Evolutionary conservation across 1,140 invertebrate genomes (phyloP), one percentile per base, ranked within the genome.

Genomic region (Aphidius ervi): DNA sequence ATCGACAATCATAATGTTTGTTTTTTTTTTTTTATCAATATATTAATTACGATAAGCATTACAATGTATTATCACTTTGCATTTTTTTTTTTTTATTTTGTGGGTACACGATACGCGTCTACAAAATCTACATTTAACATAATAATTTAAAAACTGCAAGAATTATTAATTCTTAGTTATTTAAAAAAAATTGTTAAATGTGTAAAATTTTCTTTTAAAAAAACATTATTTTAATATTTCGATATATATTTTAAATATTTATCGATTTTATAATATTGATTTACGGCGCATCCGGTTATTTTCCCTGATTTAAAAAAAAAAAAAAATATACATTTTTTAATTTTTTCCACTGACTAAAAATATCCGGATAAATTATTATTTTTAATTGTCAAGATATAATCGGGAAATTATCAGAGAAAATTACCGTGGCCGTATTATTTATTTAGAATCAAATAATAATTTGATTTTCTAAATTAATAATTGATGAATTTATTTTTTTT

Each of bases 51-150:
- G 23, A 31, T 31, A 31, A 31, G 4, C 23, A 31, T 31, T 31
- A 31, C 23, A 31, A 31, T 31, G 23, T 31, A 31, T 31, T 58
- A 58, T 58, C 58, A 59, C 58, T 59, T 57, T 53, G 58, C 43
- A 55, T 45, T 43, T 45, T 8, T 43, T 8, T 43, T 43, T 54
- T 54, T 16, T 42, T 6, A 16, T 41, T 54, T 54, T 43, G 37
- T 58, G 56, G 41, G 42, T 59, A 52, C 49, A 59, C 42, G 49
- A 59, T 53, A 53, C 43, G 49, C 58, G 23, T 59, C 49, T 59
- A 59, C 41, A 59, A 52, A 41, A 50, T 43, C 49, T 37, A 59
- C 40, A 52, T 42, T 52, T 48, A 16, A 59, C 16, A 53, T 20
- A 23, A 53, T 50, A 23, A 53, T 50, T 52, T 58, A 40, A 31